These are phyloP conservation scores for Carassius carassius DNA, from an alignment of 2,113 vertebrate species.

Conservation along the genomic window DNA sequence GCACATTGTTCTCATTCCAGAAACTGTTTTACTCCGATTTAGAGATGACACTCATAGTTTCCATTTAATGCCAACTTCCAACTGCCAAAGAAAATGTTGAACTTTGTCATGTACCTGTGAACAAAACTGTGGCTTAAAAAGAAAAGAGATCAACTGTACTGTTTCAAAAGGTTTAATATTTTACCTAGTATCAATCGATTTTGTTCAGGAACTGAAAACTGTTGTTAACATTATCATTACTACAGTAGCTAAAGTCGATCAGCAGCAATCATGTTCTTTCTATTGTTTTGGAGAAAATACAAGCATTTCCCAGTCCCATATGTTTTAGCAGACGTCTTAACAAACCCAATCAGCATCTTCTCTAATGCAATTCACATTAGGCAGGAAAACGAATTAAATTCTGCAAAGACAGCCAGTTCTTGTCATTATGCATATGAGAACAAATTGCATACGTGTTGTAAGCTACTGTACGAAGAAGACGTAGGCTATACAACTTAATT, in stretches of 20 bases:
- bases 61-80: neutral
- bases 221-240: neutral
- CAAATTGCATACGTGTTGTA: neutral
- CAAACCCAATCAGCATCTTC: conserved; percentile 33
- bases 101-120: neutral
- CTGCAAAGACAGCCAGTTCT: conserved; percentile 4
- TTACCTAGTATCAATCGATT: neutral
- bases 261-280: neutral
- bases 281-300: conserved; percentile 8
- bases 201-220: neutral
- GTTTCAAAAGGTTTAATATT: neutral
- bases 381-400: conserved; percentile 28
- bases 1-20: neutral
- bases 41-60: neutral
- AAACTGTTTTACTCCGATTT: neutral
- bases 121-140: neutral
- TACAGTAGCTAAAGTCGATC: neutral
- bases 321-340: conserved; percentile 34
- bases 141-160: neutral
- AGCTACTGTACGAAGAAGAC: neutral
- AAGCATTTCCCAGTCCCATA: conserved; percentile 6
- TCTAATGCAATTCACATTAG: conserved; percentile 21
- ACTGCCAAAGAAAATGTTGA: neutral
- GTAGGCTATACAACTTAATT: neutral
- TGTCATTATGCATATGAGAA: neutral